Percentiles rank a stretch among this genome's conserved stretches.
phyloP scores from a whole-genome alignment of 1,140 invertebrate species.

The Calycopis cecrops region DNA sequence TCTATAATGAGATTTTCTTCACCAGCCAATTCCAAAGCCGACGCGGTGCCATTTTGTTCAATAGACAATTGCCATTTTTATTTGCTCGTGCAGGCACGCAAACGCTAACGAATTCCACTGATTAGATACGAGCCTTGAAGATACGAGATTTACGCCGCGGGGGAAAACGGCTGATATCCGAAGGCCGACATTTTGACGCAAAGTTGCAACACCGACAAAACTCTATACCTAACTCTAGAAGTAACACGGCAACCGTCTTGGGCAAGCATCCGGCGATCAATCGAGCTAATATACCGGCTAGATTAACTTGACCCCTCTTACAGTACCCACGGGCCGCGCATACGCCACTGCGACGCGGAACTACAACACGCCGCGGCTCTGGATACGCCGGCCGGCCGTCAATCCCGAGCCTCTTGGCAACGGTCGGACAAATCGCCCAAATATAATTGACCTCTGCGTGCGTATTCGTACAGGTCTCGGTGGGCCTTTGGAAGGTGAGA shows the following conservation, averaged over 20 bases:
- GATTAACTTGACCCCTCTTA: constrained; percentile 34
- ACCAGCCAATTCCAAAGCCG: no score
- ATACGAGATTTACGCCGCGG: constrained; percentile 21
- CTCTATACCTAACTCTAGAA: constrained; percentile 38
- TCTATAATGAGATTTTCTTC: no score
- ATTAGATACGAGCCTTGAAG: constrained; percentile 19
- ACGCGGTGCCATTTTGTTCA: not conserved
- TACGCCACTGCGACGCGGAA: constrained; percentile 11
- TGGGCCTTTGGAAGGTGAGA: constrained; percentile 19
- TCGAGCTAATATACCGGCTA: constrained; percentile 57
- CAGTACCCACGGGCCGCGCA: constrained; percentile 19
- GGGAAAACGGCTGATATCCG: constrained; percentile 7
- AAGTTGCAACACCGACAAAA: constrained; percentile 39
- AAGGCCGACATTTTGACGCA: constrained; percentile 32
- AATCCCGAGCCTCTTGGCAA: constrained; percentile 1
- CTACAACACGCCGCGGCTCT: constrained; percentile 14
- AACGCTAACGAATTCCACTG: constrained; percentile 4
- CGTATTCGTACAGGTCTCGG: constrained; percentile 12
- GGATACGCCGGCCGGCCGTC: constrained; percentile 9
- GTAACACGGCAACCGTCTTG: constrained; percentile 44
- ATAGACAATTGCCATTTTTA: constrained; percentile 6
- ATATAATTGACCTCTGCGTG: constrained; percentile 17
- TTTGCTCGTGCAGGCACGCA: constrained; percentile 4
- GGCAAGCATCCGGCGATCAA: constrained; percentile 62
- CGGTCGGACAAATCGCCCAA: constrained; percentile 14